A percentile compares a stretch with the other conserved stretches of the same genome.
Evolutionary conservation across 2,888 invertebrate genomes (phyloP).

Genomic region (Dynastes hyllus): DNA sequence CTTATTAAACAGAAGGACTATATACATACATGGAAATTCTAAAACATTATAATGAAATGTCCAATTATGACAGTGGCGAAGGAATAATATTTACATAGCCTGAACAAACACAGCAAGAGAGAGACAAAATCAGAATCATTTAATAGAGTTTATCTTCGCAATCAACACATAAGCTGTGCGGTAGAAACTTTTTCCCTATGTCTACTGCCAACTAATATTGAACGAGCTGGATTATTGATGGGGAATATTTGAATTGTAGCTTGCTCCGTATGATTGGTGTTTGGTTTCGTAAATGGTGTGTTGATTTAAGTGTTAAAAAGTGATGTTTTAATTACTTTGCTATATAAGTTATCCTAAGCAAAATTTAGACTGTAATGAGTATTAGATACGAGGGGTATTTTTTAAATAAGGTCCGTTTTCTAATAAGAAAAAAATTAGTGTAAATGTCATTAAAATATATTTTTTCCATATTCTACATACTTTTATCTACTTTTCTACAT

Average conservation of each 20-base stretch:
- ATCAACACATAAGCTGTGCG: not conserved
- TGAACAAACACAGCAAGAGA: constrained; percentile 5
- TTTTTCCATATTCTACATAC: no score
- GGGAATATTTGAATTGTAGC: not conserved
- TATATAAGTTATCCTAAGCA: no score
- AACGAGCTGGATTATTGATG: no score
- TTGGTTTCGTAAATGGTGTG: no score
- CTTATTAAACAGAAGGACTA: not conserved
- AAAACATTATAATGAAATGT: constrained; percentile 1
- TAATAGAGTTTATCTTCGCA: constrained; percentile 9
- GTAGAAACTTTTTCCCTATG: not conserved
- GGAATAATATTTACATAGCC: constrained; percentile 29
- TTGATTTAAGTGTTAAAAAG: no score
- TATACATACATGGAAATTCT: not conserved
- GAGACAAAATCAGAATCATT: constrained; percentile 10
- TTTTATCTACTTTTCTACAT: no score
- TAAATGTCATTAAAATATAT: no score
- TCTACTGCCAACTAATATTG: not conserved
- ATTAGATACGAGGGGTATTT: no score
- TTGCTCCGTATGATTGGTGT: not conserved
- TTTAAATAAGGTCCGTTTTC: no score
- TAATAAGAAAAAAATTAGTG: no score
- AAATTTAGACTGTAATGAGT: no score
- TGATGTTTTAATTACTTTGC: no score
- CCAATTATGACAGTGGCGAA: constrained; percentile 20